Evolutionary conservation across 2,888 invertebrate species (phyloP).

Genomic region (Pediacus dermestoides): DNA sequence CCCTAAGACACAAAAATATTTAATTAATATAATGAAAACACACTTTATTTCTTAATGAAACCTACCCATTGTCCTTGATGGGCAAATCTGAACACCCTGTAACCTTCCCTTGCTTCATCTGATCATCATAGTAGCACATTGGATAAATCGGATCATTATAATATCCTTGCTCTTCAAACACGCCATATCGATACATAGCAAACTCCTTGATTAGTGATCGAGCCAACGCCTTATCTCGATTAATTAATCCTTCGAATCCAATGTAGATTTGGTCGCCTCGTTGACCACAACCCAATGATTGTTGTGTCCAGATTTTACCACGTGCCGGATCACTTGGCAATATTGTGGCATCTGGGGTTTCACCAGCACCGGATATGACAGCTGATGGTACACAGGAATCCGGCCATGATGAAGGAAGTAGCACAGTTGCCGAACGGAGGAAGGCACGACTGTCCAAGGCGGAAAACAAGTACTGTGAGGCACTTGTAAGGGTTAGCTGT

Average conservation of each 20-base stretch:
- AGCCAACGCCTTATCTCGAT: constrained; percentile 42
- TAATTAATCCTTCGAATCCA: constrained; percentile 47
- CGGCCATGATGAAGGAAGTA: constrained; percentile 60
- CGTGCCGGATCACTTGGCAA: constrained; percentile 53
- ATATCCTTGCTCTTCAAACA: constrained; percentile 64
- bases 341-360: constrained; percentile 54
- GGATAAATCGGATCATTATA: constrained; percentile 58
- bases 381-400: constrained; percentile 50
- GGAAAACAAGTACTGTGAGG: constrained; percentile 56
- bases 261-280: constrained; percentile 58
- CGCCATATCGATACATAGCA: constrained; percentile 65
- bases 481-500: constrained; percentile 55
- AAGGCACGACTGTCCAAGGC: constrained; percentile 57
- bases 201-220: constrained; percentile 59
- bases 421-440: constrained; percentile 57
- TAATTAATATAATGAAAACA: constrained; percentile 9
- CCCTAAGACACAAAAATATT: constrained; percentile 12
- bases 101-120: constrained; percentile 44
- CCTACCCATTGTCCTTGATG: constrained; percentile 52
- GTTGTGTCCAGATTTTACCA: constrained; percentile 60
- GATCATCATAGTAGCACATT: constrained; percentile 52
- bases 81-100: constrained; percentile 56
- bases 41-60: constrained; percentile 10
- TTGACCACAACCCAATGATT: constrained; percentile 58
- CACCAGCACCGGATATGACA: constrained; percentile 52